A percentile compares a stretch with the other conserved stretches of the same genome.
Conservation (phyloP, 2,113 vertebrate species). For the Nipponia nippon region DNA sequence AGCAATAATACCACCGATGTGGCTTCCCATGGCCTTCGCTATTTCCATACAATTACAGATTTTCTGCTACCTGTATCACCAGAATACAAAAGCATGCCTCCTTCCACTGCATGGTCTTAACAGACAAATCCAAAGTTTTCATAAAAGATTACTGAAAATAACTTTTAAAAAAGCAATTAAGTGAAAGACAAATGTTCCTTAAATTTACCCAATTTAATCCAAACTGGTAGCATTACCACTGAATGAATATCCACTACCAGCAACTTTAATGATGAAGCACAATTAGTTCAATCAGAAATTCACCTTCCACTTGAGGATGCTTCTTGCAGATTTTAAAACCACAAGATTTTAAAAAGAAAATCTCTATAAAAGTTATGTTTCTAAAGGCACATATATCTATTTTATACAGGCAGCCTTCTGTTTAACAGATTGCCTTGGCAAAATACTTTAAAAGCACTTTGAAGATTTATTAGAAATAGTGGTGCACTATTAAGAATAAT, state of each 20-base stretch:
- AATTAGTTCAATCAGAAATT: neutral
- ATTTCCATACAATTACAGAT: accelerated
- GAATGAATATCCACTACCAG: neutral
- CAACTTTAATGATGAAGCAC: neutral
- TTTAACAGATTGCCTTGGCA: neutral
- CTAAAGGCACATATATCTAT: neutral
- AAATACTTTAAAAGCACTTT: neutral
- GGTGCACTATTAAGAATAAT: neutral
- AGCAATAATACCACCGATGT: neutral
- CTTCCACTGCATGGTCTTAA: neutral
- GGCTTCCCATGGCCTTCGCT: neutral
- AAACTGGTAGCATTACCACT: neutral
- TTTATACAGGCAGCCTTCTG: neutral
- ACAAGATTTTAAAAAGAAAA: neutral
- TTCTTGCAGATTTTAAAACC: neutral
- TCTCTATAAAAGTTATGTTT: neutral
- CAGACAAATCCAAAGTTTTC: neutral
- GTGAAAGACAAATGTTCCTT: neutral
- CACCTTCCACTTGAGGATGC: neutral
- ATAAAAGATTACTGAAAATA: neutral
- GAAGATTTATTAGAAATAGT: slow-evolving; percentile 2
- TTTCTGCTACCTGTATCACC: neutral
- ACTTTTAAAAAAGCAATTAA: neutral
- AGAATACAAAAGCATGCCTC: neutral
- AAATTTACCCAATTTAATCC: neutral